These are phyloP conservation scores for Aphodius granarius DNA, from an alignment of 2,888 invertebrate genomes.

Conservation along the genomic window DNA sequence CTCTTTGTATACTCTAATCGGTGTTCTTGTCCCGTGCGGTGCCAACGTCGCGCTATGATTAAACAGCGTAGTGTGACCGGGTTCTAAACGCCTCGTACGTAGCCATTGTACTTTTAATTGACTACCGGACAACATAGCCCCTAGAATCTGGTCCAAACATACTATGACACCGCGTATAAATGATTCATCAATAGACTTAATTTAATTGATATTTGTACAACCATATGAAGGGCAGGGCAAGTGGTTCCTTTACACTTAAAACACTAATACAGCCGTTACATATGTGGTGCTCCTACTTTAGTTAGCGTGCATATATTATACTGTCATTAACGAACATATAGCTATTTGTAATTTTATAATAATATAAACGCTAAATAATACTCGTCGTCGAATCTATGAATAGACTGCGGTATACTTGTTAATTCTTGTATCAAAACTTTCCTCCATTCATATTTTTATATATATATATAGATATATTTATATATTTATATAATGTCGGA, in stretches of 20 bases:
- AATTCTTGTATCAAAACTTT: slow-evolving; percentile 55
- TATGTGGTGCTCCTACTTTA: slow-evolving; percentile 52
- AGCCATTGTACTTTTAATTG: slow-evolving; percentile 35
- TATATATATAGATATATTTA: slow-evolving; percentile 43
- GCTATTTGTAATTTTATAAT: slow-evolving; percentile 44
- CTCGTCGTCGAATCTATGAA: slow-evolving; percentile 43
- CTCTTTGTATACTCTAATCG: no score
- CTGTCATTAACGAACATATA: slow-evolving; percentile 51
- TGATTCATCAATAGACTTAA: slow-evolving; percentile 38
- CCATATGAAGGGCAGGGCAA: slow-evolving; percentile 45
- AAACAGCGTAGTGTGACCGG: background rate
- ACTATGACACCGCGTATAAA: slow-evolving; percentile 36
- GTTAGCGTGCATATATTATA: slow-evolving; percentile 49
- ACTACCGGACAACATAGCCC: slow-evolving; percentile 38
- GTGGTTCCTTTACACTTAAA: slow-evolving; percentile 52
- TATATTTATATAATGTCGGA: slow-evolving; percentile 51
- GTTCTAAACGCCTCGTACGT: slow-evolving; percentile 3
- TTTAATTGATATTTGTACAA: slow-evolving; percentile 43
- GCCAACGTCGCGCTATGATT: background rate
- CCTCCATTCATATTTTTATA: slow-evolving; percentile 48
- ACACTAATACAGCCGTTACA: slow-evolving; percentile 53
- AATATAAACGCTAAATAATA: slow-evolving; percentile 49
- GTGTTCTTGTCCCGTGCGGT: no score
- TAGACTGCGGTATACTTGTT: slow-evolving; percentile 51
- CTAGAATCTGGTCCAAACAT: slow-evolving; percentile 34